These are phyloP conservation scores for Cliona cf. orientalis DNA, from an alignment of 37 sponge, comb jelly and placozoan genomes.

Conservation along the genomic window DNA sequence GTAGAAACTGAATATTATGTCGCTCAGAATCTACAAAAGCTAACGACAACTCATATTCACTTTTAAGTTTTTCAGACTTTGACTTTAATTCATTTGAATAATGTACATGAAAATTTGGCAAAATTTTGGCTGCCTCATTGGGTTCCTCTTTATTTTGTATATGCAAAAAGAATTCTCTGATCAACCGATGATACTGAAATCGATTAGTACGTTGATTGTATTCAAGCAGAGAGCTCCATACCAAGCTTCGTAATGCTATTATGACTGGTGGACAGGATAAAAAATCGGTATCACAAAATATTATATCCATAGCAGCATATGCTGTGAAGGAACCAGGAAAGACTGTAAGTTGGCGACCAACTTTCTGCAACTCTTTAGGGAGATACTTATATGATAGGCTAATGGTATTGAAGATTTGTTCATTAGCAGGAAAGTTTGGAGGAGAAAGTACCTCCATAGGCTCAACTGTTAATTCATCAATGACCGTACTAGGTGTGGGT, in stretches of 20 bases:
- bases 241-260: background rate
- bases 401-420: constrained; percentile 22
- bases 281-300: background rate
- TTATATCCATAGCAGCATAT: constrained; percentile 1
- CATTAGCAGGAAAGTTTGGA: background rate
- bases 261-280: background rate
- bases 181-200: constrained; percentile 25
- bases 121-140: background rate
- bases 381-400: constrained; percentile 28
- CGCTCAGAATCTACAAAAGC: constrained; percentile 14
- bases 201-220: background rate
- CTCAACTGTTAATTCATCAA: background rate
- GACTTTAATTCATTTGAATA: background rate
- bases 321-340: constrained; percentile 37
- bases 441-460: constrained; percentile 22
- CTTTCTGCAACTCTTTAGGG: background rate
- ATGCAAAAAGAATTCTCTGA: constrained; percentile 7
- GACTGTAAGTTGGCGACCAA: constrained; percentile 1
- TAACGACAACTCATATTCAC: background rate
- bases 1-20: constrained; percentile 18
- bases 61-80: background rate
- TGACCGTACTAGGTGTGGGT: background rate
- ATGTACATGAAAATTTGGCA: background rate
- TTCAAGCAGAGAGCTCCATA: constrained; percentile 32
- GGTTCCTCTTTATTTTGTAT: background rate